These are phyloP conservation scores for Ceratotherium simum DNA, from an alignment of 2,113 vertebrate species.

Conservation along the genomic window DNA sequence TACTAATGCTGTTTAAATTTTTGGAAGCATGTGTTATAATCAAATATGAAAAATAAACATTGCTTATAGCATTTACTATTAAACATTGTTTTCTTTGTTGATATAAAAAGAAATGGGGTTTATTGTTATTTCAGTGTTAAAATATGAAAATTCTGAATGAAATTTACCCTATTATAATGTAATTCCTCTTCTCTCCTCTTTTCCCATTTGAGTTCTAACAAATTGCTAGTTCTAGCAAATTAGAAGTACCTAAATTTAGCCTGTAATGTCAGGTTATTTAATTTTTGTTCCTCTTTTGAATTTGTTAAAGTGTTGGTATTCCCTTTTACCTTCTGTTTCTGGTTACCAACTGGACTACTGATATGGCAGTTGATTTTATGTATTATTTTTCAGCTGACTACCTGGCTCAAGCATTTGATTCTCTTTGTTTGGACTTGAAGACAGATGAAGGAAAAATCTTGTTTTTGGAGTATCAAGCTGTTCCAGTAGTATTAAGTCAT, in stretches of 20 bases:
- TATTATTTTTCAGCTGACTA: slow-evolving; percentile 89
- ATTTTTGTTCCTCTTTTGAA: neutral
- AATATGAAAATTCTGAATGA: neutral
- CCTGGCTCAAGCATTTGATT: slow-evolving; percentile 90
- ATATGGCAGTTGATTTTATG: slow-evolving; percentile 3
- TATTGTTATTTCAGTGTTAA: neutral
- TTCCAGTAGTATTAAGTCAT: slow-evolving; percentile 88
- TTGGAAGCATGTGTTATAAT: neutral
- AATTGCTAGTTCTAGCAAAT: neutral
- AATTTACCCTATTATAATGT: neutral
- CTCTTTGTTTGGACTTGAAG: slow-evolving; percentile 89
- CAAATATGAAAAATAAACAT: neutral
- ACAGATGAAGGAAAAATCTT: slow-evolving; percentile 90
- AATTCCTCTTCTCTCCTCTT: neutral
- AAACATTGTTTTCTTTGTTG: slow-evolving; percentile 34
- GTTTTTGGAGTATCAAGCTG: slow-evolving; percentile 91
- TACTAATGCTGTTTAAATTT: neutral
- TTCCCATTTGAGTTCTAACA: neutral
- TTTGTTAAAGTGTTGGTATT: neutral
- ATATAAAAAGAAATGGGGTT: neutral
- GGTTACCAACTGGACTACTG: neutral
- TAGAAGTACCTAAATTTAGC: neutral
- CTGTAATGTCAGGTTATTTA: neutral
- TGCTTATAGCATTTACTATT: neutral
- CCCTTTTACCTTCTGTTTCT: neutral